Percentiles rank a stretch among this genome's conserved stretches.
Conservation (phyloP, 2,113 vertebrate species). For the Centrocercus urophasianus region DNA sequence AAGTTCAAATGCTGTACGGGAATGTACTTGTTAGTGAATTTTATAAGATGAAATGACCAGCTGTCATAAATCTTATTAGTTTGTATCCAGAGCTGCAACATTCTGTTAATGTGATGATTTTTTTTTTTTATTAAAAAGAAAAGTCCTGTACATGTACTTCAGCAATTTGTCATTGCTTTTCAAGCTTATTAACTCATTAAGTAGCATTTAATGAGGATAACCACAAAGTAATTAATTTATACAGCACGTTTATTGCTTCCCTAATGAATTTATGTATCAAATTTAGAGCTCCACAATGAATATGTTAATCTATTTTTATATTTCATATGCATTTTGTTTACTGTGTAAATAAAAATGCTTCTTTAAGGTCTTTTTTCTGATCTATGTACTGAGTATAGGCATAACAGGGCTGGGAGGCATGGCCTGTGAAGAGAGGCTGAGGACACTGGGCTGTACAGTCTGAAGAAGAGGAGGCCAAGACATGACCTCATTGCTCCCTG, state of each 20-base stretch:
- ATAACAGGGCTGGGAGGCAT: background rate
- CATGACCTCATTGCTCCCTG: background rate
- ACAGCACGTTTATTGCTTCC: slow-evolving; percentile 31
- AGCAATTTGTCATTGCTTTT: background rate
- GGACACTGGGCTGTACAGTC: background rate
- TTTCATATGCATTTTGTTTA: background rate
- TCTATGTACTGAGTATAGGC: background rate
- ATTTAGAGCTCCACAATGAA: background rate
- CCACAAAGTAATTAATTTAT: slow-evolving; percentile 19
- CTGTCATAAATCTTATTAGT: background rate
- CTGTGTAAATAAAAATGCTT: background rate
- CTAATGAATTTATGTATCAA: slow-evolving; percentile 15
- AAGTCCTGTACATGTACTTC: background rate
- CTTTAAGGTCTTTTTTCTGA: background rate
- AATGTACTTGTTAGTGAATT: background rate
- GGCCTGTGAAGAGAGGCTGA: background rate
- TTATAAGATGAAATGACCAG: background rate
- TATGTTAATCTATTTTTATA: background rate
- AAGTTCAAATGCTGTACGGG: background rate
- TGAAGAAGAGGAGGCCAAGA: no score
- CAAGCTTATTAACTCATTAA: slow-evolving; percentile 25
- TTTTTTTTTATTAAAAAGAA: no score
- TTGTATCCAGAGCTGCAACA: background rate
- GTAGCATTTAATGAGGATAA: slow-evolving; percentile 10
- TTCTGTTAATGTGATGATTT: background rate